Conservation (phyloP, 2,113 vertebrate species). For the Solenodon paradoxus region DNA sequence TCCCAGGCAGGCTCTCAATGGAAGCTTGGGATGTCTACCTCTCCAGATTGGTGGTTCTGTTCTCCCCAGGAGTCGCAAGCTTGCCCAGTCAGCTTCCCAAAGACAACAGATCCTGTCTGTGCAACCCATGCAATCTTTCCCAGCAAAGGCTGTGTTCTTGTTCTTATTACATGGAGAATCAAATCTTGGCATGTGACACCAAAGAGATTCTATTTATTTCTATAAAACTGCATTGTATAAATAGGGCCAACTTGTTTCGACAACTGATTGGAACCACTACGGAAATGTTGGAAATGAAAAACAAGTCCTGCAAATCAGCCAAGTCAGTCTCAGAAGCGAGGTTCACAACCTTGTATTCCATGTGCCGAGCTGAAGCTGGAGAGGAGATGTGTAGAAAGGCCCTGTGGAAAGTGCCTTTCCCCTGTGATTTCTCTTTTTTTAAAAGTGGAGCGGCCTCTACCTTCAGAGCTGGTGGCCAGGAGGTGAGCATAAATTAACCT, state of each 20-base stretch:
- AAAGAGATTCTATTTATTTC: not conserved
- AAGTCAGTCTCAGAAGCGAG: rapidly evolving
- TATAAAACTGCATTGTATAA: not conserved
- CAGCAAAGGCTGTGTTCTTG: not conserved
- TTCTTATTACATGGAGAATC: not conserved
- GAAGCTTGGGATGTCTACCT: not conserved
- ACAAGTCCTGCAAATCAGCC: not conserved
- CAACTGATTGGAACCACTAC: not conserved
- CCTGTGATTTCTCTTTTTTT: not conserved
- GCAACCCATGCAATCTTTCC: not conserved
- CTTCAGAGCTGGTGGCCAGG: not conserved
- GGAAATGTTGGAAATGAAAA: not conserved
- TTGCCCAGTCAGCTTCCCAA: not conserved
- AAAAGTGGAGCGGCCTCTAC: not conserved
- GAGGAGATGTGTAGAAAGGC: not conserved
- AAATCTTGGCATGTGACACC: not conserved
- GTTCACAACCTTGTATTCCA: not conserved
- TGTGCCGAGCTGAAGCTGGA: not conserved
- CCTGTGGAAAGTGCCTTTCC: not conserved
- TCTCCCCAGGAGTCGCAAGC: not conserved
- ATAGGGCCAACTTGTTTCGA: not conserved
- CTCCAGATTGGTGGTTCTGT: not conserved
- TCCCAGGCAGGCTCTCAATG: not conserved
- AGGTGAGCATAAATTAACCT: not conserved
- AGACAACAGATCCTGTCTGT: not conserved